Conservation (phyloP, 2,888 invertebrate genomes). For the Pyrgus malvae region DNA sequence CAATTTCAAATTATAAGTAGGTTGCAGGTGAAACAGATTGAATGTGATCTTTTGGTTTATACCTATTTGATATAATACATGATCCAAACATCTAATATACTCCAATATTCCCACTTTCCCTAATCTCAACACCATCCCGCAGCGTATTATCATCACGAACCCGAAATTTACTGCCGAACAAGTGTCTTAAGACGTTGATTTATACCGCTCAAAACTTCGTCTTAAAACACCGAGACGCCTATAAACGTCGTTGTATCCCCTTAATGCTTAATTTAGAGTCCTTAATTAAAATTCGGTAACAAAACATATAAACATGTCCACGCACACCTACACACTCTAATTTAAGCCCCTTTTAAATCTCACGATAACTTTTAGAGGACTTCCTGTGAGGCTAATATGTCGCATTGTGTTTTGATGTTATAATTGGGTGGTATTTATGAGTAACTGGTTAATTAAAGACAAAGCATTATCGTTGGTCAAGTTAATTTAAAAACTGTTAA, state of each 20-base stretch:
- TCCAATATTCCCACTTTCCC: not conserved
- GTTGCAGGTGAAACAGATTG: no score
- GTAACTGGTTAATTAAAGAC: no score
- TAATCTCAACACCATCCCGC: not conserved
- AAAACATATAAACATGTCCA: conserved; percentile 45
- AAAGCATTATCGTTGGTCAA: no score
- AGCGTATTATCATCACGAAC: not conserved
- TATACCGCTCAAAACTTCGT: conserved; percentile 5
- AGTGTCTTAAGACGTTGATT: conserved; percentile 13
- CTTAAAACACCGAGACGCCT: conserved; percentile 14
- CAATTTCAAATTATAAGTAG: no score
- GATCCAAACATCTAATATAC: no score
- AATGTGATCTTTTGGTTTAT: no score
- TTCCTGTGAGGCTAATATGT: conserved; percentile 41
- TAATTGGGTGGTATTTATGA: no score
- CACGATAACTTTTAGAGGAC: conserved; percentile 40
- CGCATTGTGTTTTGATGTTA: conserved; percentile 24
- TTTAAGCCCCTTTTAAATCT: conserved; percentile 46
- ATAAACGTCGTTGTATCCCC: conserved; percentile 19
- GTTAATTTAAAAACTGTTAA: no score
- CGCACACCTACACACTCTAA: conserved; percentile 41
- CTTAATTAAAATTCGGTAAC: conserved; percentile 42
- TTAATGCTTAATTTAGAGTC: conserved; percentile 29
- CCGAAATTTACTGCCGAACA: conserved; percentile 4
- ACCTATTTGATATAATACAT: no score